Evolutionary conservation across 2,797 vertebrate species (phyloP).

Genomic region (Alectoris magna): DNA sequence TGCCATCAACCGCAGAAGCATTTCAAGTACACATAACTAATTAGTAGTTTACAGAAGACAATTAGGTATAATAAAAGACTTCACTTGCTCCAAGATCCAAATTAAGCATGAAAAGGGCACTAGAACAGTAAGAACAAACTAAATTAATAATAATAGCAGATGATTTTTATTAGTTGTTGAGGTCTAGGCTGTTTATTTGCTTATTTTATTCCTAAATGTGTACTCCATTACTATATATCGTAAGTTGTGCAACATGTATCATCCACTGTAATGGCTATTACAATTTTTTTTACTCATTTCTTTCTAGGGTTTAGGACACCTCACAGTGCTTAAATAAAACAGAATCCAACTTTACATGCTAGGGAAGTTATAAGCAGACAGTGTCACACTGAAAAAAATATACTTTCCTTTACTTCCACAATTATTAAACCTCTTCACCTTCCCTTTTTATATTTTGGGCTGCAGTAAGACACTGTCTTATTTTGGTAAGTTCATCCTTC

Average conservation of each 20-base stretch:
- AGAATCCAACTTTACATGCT: neutral
- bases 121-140: neutral
- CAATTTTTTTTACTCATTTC: neutral
- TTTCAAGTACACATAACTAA: neutral
- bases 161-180: neutral
- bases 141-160: neutral
- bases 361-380: neutral
- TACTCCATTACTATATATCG: neutral
- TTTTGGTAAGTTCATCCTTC: neutral
- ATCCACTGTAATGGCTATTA: neutral
- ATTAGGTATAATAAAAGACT: neutral
- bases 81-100: neutral
- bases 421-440: neutral
- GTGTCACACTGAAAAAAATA: neutral
- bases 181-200: neutral
- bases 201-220: fast-evolving
- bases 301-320: neutral
- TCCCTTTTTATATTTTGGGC: neutral
- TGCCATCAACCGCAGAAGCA: neutral
- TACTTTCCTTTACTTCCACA: neutral
- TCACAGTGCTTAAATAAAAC: neutral
- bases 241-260: neutral
- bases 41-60: neutral
- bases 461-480: neutral
- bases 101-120: neutral